A percentile compares a stretch with the other conserved stretches of the same genome.
Conservation (phyloP, 2,797 vertebrate genomes). For the Cichlasoma orientale region DNA sequence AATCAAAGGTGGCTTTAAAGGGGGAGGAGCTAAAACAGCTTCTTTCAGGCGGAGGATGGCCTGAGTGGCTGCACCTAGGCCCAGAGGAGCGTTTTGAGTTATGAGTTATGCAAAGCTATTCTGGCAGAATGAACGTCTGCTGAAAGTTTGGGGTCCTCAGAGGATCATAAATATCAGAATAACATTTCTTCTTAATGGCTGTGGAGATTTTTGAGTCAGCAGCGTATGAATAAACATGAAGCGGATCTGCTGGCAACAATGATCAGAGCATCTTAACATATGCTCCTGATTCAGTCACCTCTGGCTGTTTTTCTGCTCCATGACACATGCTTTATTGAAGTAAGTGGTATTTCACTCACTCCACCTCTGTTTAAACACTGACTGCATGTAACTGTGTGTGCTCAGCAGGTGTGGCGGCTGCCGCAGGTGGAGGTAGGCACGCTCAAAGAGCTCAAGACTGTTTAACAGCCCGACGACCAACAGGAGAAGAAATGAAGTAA, state of each 20-base stretch:
- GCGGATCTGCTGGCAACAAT: rapidly evolving
- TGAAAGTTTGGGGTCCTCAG: background rate
- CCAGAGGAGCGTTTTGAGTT: background rate
- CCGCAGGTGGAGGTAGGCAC: background rate
- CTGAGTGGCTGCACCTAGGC: background rate
- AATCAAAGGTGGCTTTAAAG: background rate
- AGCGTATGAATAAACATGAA: background rate
- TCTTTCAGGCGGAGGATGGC: background rate
- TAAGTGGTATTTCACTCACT: constrained; percentile 30
- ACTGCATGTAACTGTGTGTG: constrained; percentile 41
- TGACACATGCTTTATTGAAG: constrained; percentile 29
- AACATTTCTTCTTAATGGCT: too few species aligned
- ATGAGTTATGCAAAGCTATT: background rate
- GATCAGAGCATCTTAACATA: background rate
- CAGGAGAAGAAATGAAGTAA: constrained; percentile 35
- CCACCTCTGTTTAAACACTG: constrained; percentile 68
- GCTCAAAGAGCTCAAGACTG: constrained; percentile 4
- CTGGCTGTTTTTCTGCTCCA: background rate
- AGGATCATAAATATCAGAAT: too few species aligned
- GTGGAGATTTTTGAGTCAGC: too few species aligned
- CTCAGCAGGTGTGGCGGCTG: constrained; percentile 64
- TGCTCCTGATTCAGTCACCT: background rate
- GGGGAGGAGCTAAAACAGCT: background rate
- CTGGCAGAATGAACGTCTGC: background rate
- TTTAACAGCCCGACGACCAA: constrained; percentile 29